A percentile compares a stretch with the other conserved stretches of the same genome.
Evolutionary conservation across 64 coral and sea anemone species (phyloP).

Genomic region (Actinia tenebrosa): DNA sequence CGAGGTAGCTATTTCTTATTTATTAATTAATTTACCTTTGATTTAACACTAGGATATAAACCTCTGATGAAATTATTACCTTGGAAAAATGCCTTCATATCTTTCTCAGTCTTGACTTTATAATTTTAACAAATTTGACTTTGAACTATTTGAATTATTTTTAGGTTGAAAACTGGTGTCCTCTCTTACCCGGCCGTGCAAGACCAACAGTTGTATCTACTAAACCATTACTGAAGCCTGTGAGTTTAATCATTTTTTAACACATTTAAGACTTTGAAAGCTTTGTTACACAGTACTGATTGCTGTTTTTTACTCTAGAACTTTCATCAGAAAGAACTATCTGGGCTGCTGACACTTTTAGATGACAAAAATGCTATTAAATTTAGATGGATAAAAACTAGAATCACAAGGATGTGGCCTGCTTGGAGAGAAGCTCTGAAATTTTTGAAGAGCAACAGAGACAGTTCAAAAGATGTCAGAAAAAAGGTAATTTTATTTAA

Average conservation of each 20-base stretch:
- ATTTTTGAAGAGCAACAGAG: conserved; percentile 34
- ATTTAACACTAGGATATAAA: no score
- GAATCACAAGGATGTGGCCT: conserved; percentile 70
- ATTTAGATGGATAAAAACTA: conserved; percentile 78
- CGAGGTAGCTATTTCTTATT: conserved; percentile 38
- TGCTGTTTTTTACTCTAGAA: conserved; percentile 24
- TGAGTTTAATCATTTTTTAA: conserved; percentile 7
- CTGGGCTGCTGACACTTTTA: conserved; percentile 37
- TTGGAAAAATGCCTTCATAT: not conserved
- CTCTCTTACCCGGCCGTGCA: conserved; percentile 35
- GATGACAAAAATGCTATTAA: conserved; percentile 52
- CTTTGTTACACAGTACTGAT: no score
- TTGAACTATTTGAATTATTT: not conserved
- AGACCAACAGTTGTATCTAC: not conserved
- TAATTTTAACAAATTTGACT: no score
- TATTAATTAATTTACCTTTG: not conserved
- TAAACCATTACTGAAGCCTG: not conserved
- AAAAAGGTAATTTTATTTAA: not conserved
- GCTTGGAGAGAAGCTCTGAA: conserved; percentile 55
- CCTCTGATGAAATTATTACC: no score
- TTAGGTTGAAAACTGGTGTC: conserved; percentile 85
- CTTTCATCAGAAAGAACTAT: conserved; percentile 34
- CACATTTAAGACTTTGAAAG: no score
- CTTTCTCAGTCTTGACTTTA: no score
- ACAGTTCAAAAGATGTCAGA: conserved; percentile 25